Percentiles rank a stretch among this genome's conserved stretches.
These are phyloP conservation scores for Eidolon dupreanum DNA, from an alignment of 2,797 vertebrate species.

Conservation along the genomic window DNA sequence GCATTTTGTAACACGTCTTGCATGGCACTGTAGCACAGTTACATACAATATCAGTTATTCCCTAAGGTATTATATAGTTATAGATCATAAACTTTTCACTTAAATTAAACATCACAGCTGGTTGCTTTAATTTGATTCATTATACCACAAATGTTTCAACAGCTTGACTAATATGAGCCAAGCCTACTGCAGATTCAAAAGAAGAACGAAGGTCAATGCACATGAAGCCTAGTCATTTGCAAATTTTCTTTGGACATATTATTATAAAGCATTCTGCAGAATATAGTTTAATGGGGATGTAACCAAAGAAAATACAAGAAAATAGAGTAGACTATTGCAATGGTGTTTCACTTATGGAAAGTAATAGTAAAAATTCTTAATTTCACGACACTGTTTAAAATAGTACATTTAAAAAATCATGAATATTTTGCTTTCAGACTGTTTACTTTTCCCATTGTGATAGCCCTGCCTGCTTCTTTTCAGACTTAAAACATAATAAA, in stretches of 20 bases:
- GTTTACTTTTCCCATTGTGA: background rate
- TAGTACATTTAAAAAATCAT: constrained; percentile 30
- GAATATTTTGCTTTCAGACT: constrained; percentile 3
- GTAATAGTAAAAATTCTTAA: background rate
- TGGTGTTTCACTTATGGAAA: constrained; percentile 61
- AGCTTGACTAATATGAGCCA: constrained; percentile 86
- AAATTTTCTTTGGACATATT: constrained; percentile 75
- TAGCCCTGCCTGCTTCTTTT: background rate
- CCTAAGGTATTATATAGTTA: constrained; percentile 81
- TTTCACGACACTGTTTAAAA: constrained; percentile 28
- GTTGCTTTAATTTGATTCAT: constrained; percentile 87
- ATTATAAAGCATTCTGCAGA: constrained; percentile 74
- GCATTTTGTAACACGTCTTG: constrained; percentile 74
- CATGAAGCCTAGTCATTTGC: constrained; percentile 75
- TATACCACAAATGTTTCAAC: constrained; percentile 87
- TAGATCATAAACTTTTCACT: constrained; percentile 87
- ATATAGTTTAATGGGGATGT: constrained; percentile 36
- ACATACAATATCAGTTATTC: constrained; percentile 81
- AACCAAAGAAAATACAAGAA: constrained; percentile 59
- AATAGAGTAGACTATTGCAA: background rate
- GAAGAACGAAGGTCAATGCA: constrained; percentile 80
- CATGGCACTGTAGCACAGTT: constrained; percentile 69
- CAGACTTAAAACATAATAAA: background rate
- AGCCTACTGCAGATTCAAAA: constrained; percentile 81
- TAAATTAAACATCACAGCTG: constrained; percentile 88